A percentile compares a stretch with the other conserved stretches of the same genome.
phyloP scores from a whole-genome alignment of 2,113 vertebrate species.

The Lynx canadensis region DNA sequence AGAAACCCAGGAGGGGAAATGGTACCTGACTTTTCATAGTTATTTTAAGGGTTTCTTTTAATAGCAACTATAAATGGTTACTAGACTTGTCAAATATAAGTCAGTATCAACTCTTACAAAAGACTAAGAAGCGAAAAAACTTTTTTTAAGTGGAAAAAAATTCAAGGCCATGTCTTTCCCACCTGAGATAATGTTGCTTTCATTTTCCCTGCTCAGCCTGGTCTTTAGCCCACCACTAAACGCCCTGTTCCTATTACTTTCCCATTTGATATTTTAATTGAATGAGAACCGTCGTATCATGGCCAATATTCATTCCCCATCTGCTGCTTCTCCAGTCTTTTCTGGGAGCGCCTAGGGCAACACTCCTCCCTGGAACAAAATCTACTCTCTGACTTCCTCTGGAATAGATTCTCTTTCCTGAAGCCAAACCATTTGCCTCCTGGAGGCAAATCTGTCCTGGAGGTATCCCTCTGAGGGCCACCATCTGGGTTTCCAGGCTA shows the following conservation, averaged over 20 bases:
- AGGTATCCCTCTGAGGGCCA: not conserved
- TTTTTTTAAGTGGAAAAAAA: slow-evolving; percentile 14
- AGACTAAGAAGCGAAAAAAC: not conserved
- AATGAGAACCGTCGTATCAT: slow-evolving; percentile 11
- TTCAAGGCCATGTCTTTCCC: slow-evolving; percentile 14
- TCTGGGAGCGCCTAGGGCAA: slow-evolving; percentile 29
- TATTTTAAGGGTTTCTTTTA: slow-evolving; percentile 51
- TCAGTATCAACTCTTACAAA: slow-evolving; percentile 33
- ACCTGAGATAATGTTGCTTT: slow-evolving; percentile 8
- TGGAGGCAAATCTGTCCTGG: slow-evolving; percentile 44
- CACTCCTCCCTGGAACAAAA: slow-evolving; percentile 47
- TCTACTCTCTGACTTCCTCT: slow-evolving; percentile 47
- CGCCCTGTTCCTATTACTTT: slow-evolving; percentile 16
- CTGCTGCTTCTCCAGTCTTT: slow-evolving; percentile 38
- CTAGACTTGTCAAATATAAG: slow-evolving; percentile 27
- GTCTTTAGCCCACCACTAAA: not conserved
- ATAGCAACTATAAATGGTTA: slow-evolving; percentile 10
- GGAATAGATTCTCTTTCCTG: slow-evolving; percentile 41
- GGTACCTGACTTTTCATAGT: not conserved
- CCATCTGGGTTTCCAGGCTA: slow-evolving; percentile 15
- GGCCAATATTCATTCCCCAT: slow-evolving; percentile 67
- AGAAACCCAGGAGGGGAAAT: not conserved
- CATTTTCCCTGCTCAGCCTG: not conserved
- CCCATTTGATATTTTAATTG: slow-evolving; percentile 65
- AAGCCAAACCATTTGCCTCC: slow-evolving; percentile 50